Base-by-base conservation (phyloP, 2,888 invertebrate species). In the Cordylochernes scorpioides region DNA sequence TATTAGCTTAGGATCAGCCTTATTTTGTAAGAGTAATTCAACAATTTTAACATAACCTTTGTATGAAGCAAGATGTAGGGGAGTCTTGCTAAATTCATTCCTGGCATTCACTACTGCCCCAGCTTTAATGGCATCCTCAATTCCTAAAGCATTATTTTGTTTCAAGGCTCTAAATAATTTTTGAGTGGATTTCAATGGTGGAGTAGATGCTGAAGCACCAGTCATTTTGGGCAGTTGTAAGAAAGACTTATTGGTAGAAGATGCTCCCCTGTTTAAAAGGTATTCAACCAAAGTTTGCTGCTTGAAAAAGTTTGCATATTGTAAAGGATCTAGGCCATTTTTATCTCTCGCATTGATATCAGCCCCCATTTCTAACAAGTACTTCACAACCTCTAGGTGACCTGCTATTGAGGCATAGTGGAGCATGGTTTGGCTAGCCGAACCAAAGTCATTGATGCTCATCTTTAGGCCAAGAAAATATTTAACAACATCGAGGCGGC, bases 1-100 rank as follows among this genome's bases (percentile, higher is more conserved):
- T 15, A 25, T 15, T 3, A 28, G 12, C 17, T 34, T 28, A 8
- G 34, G 34, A 10, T 34, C 24, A 4, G 31, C 31, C 5, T 12
- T 15, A 9, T 34, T 24, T 3, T 15, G 6, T 10, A 34, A 13
- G 12, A 34, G 22, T 9, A 28, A 9, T 4, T 31, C 10, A n/a
- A 31, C 27, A n/a, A 31, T 17, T 9, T 9, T 3, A 6, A 17
- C 8, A 19, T 10, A 28, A 4, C 31, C 34, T 31, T 34, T 28
- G 22, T 31, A 31, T 7, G 34, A 15, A 14, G 34, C 30, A 17
- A 17, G 31, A 28, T 34, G 34, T 5, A 34, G 17, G 2, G 31
- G 28, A 5, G 31, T 19, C 4, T 34, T 4, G 28, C 31, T n/a
- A n/a, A n/a, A n/a, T n/a, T n/a, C n/a, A n/a, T n/a, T n/a, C n/a